Base-by-base conservation (phyloP, 2,888 invertebrate genomes). In the Machimus rusticus region DNA sequence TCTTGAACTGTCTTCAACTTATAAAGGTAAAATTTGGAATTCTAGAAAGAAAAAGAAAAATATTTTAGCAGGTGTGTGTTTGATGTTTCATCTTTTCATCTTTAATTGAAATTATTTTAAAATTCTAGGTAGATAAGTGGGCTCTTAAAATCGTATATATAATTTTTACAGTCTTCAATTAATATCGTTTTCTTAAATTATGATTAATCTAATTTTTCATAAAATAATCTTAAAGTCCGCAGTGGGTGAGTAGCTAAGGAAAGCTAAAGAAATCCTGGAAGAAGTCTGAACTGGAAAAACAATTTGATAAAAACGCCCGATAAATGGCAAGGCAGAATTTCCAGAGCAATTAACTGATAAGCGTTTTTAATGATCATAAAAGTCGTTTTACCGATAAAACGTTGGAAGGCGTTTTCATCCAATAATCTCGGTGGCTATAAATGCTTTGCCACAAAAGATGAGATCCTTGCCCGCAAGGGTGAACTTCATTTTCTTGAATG, bases 311-410 rank as follows among this genome's bases (percentile, higher is more conserved):
- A 28, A 66, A 66, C 8, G 66, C 14, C 28, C 39, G 84, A 84
- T 84, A 84, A 82, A 46, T 28, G 66, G 12, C 16, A 57, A 76
- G 84, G 43, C 37, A 84, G 79, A 88, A 88, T 87, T 88, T 87
- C 78, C 57, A 86, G 87, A 88, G 88, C 88, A 88, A 88, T 88
- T 88, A 88, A 88, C 87, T 88, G 88, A 88, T 88, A 88, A 88
- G 87, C 76, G 39, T 79, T 86, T 87, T 86, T 86, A 87, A 88
- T 86, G 88, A 57, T 86, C 76, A 82, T 87, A 88, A 88, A 88
- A 88, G 81, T 74, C 81, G 84, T 88, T 88, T 51, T 16, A 23
- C 55, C 77, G 37, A 74, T 66, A 74, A 39, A 23, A 84, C 9
- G 74, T 37, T 66, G 39, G 34, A 57, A 39, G 66, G 39, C 19